phyloP scores from a whole-genome alignment of 2,113 vertebrate genomes.

The Caloenas nicobarica region DNA sequence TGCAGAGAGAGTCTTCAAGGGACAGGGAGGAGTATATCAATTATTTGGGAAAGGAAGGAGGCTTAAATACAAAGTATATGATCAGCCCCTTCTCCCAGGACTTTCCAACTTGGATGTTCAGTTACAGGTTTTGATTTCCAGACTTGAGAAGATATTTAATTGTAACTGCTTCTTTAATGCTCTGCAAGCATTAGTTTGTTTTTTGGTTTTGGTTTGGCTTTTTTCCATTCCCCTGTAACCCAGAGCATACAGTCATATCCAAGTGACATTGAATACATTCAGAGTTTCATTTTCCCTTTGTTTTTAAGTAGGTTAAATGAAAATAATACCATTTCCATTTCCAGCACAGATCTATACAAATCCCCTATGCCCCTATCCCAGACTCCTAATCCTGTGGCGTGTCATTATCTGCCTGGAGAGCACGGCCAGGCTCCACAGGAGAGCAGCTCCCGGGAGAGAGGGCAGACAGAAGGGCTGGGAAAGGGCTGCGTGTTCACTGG shows the following conservation, averaged over 20 bases:
- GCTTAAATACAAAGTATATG: background rate
- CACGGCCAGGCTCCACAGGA: background rate
- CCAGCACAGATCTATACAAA: slow-evolving; percentile 4
- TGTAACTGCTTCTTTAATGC: background rate
- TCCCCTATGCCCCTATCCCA: background rate
- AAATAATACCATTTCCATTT: slow-evolving; percentile 11
- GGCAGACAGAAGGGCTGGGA: background rate
- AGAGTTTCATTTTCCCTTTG: slow-evolving; percentile 35
- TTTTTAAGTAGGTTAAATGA: slow-evolving; percentile 57
- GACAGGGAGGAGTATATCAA: background rate
- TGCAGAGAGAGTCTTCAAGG: background rate
- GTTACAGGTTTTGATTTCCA: background rate
- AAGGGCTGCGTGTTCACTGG: background rate
- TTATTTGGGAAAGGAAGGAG: background rate
- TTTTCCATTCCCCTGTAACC: background rate
- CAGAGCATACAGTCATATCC: background rate
- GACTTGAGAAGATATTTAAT: background rate
- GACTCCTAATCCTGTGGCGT: background rate
- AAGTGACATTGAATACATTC: background rate
- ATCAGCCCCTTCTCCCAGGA: background rate
- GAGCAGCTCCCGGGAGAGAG: background rate
- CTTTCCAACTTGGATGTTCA: background rate
- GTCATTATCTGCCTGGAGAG: background rate
- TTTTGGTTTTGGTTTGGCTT: too few relatives aligned
- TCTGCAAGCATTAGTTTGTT: background rate